Base-by-base conservation (phyloP, 2,888 invertebrate species). In the Campoplex nolae region DNA sequence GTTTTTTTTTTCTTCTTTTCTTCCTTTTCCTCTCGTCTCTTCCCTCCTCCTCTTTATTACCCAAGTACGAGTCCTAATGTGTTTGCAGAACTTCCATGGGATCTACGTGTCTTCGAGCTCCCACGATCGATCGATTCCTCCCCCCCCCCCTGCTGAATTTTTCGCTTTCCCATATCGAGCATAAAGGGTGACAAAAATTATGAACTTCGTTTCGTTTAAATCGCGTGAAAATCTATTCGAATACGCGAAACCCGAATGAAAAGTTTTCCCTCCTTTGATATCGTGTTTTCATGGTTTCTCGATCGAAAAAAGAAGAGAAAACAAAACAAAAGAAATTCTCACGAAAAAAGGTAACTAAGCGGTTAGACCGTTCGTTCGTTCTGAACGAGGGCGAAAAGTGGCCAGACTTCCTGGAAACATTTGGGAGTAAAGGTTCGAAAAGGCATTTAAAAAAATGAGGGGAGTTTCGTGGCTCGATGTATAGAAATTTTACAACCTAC, bases 401-500 rank as follows among this genome's bases (percentile, higher is more conserved):
- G 70, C 71, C 77, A 56, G 42, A 77, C 45, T 77, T 77, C 65
- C 67, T 65, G 54, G 68, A 68, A 54, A 38, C 42, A 28, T 78
- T 65, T 42, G 4, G 48, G 8, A 32, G 38, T 32, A 62, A 54
- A 54, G 38, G 32, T 28, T 54, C 65, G 62, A 7, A 62, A 67
- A 70, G 28, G 62, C 32, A 70, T 54, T 23, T n/a, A 70, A 75
- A 51, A 45, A 75, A 54, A 51, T n/a, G 68, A 74, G 54, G 58
- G 56, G 62, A 73, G 67, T 56, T 67, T 48, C 38, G 51, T 67
- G 73, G 48, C 71, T 78, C 65, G 56, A 71, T 32, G 65, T 35
- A 35, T 75, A 32, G 73, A 58, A 78, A 70, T 56, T 76, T 79
- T 77, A 80, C 73, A 86, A 86, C 83, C 83, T 86, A 86, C 83